Percentiles rank a stretch among this genome's conserved stretches.
Conservation (phyloP, 1,140 invertebrate genomes). For the Rhagoletis pomonella region DNA sequence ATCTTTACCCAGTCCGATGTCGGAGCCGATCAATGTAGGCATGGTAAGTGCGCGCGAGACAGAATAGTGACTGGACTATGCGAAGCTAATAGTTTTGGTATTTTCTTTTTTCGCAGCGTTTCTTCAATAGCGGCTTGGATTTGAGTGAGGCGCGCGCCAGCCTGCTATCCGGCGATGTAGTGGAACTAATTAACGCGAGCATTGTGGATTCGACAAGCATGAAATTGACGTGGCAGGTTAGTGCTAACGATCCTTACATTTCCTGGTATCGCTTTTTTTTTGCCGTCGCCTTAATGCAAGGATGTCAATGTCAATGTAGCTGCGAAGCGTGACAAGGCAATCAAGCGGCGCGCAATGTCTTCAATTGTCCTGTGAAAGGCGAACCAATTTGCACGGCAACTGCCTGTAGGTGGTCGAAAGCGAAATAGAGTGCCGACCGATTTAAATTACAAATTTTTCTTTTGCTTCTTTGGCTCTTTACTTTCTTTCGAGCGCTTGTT, state of each 20-base stretch:
- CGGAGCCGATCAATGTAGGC: conserved; percentile 78
- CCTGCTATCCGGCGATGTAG: conserved; percentile 82
- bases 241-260: conserved; percentile 53
- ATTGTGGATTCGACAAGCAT: conserved; percentile 88
- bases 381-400: background rate
- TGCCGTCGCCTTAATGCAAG: background rate
- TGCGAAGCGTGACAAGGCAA: conserved; percentile 1
- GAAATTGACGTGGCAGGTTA: conserved; percentile 89
- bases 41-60: conserved; percentile 65
- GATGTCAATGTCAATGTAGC: conserved; percentile 19
- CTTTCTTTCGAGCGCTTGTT: background rate
- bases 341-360: background rate
- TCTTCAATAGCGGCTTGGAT: conserved; percentile 76
- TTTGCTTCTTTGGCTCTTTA: background rate
- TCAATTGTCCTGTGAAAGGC: background rate
- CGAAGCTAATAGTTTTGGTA: conserved; percentile 19
- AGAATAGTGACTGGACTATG: background rate
- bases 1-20: conserved; percentile 81
- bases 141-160: conserved; percentile 80
- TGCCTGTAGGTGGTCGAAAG: background rate
- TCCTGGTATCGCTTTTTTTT: background rate
- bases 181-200: conserved; percentile 87
- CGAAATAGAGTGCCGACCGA: background rate
- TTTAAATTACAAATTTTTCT: conserved; percentile 41
- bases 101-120: conserved; percentile 59